Base-by-base conservation (phyloP, 1,140 invertebrate species). In the Luehdorfia chinensis region DNA sequence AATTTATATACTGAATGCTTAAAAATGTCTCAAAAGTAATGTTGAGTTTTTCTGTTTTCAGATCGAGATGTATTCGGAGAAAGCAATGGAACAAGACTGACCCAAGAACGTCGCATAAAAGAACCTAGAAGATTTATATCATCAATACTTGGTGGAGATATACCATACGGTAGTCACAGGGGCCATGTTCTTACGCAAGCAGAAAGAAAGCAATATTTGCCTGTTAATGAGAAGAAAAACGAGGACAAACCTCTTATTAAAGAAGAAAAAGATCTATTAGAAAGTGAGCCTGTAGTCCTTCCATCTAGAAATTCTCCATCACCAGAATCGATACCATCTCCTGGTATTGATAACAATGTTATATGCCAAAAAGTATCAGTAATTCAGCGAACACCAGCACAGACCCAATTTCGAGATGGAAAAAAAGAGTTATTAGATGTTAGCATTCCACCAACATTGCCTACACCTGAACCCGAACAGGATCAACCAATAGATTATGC, bases 401-500 rank as follows among this genome's bases (percentile, higher is more conserved):
- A 90, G 50, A 81, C 87, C 12, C 88, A 87, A 36, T 84, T 87
- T 46, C 75, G 66, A 39, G 70, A 77, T 47, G 88, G 79, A 58
- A 87, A 84, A 61, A 88, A 89, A 61, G 88, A 89, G 57, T 66
- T 89, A 41, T 76, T 78, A 27, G 89, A 90, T 25, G 75, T 85
- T 11, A 84, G 71, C 25, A 55, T 90, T 45, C 88, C 89, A 30
- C 57, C 73, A 4, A 83, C 87, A 25, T 51, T 87, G 23, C 79
- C 87, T 4, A 59, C 88, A 9, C 59, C 88, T 23, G 87, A 85
- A 77, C 90, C 91, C 0, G 90, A 92, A 79, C 92, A 96, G 84
- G 94, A 95, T 32, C 94, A 95, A 56, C 94, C 95, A 0, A 95
- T 96, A 39, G 94, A 96, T 68, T 96, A 96, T 75, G 94, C 93